phyloP scores from a whole-genome alignment of 1,140 invertebrate species.

The Drosophila paulistorum region DNA sequence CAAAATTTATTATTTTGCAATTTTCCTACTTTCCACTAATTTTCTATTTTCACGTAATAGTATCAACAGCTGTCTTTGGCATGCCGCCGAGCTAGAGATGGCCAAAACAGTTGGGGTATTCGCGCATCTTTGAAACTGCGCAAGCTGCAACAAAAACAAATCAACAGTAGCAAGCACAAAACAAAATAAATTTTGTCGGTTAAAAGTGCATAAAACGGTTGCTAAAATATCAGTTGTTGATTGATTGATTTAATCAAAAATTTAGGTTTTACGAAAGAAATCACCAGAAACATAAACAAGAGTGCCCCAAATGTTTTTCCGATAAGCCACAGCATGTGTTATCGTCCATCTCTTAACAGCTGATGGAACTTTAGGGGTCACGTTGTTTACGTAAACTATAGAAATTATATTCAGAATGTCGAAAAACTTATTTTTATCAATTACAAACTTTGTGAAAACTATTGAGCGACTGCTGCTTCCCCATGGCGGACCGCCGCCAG shows the following conservation, averaged over 20 bases:
- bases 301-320: not conserved
- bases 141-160: no score
- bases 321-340: not conserved
- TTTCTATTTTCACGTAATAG: constrained; percentile 76
- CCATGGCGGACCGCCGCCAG: constrained; percentile 44
- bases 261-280: no score
- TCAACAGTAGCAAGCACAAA: no score
- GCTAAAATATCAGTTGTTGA: no score
- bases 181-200: no score
- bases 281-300: no score
- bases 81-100: constrained; percentile 30
- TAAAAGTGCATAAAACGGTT: no score
- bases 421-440: constrained; percentile 57
- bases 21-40: constrained; percentile 42
- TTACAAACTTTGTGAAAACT: constrained; percentile 49
- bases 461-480: constrained; percentile 50
- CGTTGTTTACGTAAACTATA: constrained; percentile 50
- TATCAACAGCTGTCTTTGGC: constrained; percentile 7
- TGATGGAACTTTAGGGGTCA: not conserved
- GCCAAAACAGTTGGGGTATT: no score
- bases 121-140: no score
- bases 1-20: constrained; percentile 49
- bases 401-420: constrained; percentile 41
- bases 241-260: no score
- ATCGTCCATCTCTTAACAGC: constrained; percentile 24